phyloP scores from a whole-genome alignment of 2,888 invertebrate genomes.

The Gari tellinella region DNA sequence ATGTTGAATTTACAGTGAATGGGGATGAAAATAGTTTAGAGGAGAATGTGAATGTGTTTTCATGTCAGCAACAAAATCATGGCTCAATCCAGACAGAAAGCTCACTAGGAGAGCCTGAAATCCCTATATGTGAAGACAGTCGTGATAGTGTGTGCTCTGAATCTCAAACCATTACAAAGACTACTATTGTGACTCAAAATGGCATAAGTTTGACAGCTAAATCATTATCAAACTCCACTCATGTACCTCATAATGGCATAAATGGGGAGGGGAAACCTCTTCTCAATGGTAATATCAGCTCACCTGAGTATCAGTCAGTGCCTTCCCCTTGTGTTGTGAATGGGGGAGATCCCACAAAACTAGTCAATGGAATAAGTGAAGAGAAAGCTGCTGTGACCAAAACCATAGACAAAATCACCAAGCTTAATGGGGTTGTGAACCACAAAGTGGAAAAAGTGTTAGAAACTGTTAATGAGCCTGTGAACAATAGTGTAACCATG shows the following conservation, averaged over 20 bases:
- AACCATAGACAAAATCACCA: conserved; percentile 59
- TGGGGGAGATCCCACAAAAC: conserved; percentile 46
- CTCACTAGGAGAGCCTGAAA: conserved; percentile 34
- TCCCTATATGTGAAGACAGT: conserved; percentile 33
- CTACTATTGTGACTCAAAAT: conserved; percentile 33
- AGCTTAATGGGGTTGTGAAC: conserved; percentile 73
- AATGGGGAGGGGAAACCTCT: conserved; percentile 37
- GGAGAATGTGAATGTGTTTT: conserved; percentile 38
- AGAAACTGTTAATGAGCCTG: conserved; percentile 14
- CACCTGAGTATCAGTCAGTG: conserved; percentile 54
- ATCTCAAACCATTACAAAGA: conserved; percentile 50
- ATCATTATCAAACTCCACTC: conserved; percentile 41
- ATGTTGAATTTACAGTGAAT: conserved; percentile 56
- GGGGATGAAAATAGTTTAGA: conserved; percentile 48
- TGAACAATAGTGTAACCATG: conserved; percentile 21
- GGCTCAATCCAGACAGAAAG: conserved; percentile 45
- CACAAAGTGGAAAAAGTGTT: conserved; percentile 60
- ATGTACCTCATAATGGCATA: conserved; percentile 66
- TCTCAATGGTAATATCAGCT: conserved; percentile 60
- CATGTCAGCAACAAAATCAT: conserved; percentile 34
- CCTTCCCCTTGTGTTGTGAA: conserved; percentile 55
- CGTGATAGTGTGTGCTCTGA: conserved; percentile 45
- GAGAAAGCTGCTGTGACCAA: conserved; percentile 36
- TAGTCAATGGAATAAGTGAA: conserved; percentile 55
- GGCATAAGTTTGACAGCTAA: conserved; percentile 22